These are phyloP conservation scores for Drosophila mercatorum DNA, from an alignment of 2,888 invertebrate genomes.

Conservation along the genomic window DNA sequence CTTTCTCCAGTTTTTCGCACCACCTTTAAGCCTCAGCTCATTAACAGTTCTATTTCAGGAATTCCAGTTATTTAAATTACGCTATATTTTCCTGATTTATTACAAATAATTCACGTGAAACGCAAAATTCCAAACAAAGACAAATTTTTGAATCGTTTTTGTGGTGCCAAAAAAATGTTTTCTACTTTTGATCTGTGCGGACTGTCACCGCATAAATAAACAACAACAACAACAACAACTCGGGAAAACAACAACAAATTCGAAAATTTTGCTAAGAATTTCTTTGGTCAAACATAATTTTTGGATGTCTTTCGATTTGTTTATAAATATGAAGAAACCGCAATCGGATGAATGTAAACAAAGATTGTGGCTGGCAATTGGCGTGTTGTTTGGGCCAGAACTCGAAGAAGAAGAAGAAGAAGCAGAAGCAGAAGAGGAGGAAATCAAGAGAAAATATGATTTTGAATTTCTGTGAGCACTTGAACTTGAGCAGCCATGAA, in stretches of 20 bases:
- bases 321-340: conserved; percentile 36
- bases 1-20: background rate
- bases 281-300: conserved; percentile 31
- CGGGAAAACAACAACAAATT: conserved; percentile 12
- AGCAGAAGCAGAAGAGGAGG: background rate
- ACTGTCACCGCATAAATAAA: conserved; percentile 37
- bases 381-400: conserved; percentile 40
- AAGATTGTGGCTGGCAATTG: conserved; percentile 52
- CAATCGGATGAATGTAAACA: conserved; percentile 54
- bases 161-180: conserved; percentile 28
- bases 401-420: conserved; percentile 5
- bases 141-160: background rate
- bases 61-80: background rate
- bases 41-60: background rate
- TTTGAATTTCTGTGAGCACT: conserved; percentile 23
- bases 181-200: conserved; percentile 16
- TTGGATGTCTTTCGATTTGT: conserved; percentile 37
- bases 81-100: background rate
- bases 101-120: background rate
- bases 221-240: conserved; percentile 25
- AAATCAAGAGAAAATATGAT: conserved; percentile 30
- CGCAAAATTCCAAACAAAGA: conserved; percentile 3
- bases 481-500: conserved; percentile 45
- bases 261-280: conserved; percentile 17
- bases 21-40: background rate